A percentile compares a stretch with the other conserved stretches of the same genome.
phyloP scores from a whole-genome alignment of 1,140 invertebrate species.

The Lucilia sericata region DNA sequence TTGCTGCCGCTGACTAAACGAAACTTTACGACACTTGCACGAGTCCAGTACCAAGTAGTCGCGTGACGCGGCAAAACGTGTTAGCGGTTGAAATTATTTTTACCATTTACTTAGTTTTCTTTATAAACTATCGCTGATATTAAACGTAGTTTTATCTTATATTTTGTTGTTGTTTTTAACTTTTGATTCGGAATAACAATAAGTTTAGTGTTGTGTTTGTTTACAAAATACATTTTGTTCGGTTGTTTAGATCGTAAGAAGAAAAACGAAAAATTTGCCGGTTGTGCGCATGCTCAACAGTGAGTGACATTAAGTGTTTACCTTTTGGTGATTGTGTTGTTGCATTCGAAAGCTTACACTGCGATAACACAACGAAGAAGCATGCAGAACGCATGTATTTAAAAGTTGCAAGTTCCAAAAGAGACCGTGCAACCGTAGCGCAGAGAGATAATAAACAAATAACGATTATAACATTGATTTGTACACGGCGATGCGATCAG shows the following conservation, averaged over 20 bases:
- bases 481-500: constrained; percentile 10
- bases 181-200: constrained; percentile 3
- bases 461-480: constrained; percentile 43
- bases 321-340: neutral
- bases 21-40: constrained; percentile 26
- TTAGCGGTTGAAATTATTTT: constrained; percentile 36
- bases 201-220: neutral
- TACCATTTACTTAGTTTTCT: neutral
- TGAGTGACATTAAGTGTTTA: constrained; percentile 34
- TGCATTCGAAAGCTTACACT: neutral
- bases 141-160: no score
- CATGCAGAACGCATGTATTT: constrained; percentile 2
- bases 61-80: constrained; percentile 41
- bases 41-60: constrained; percentile 38
- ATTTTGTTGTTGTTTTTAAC: no score
- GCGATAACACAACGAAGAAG: neutral
- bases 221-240: neutral
- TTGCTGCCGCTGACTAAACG: constrained; percentile 14
- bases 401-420: neutral
- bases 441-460: constrained; percentile 18
- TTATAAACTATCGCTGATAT: neutral
- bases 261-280: neutral
- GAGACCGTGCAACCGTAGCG: neutral
- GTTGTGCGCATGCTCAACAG: constrained; percentile 36
- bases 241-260: neutral